phyloP scores from a whole-genome alignment of 2,797 vertebrate species.

The Rousettus madagascariensis region DNA sequence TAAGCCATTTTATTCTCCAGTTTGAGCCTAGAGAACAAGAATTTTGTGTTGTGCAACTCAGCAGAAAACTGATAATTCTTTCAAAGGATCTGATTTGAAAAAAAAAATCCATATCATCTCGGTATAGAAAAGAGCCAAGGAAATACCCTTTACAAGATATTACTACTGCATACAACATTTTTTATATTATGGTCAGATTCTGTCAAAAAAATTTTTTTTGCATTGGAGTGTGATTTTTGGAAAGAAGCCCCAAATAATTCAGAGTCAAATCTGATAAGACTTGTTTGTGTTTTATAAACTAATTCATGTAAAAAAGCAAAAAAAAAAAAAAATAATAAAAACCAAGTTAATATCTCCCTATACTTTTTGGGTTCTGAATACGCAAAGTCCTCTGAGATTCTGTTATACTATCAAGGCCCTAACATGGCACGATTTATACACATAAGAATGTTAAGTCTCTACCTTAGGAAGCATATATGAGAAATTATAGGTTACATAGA shows the following conservation, averaged over 20 bases:
- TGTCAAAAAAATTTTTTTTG: not conserved
- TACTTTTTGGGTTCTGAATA: slow-evolving; percentile 15
- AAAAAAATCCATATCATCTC: not conserved
- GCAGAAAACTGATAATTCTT: not conserved
- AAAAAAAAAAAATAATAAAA: not conserved
- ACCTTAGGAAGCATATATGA: not conserved
- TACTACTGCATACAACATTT: not conserved
- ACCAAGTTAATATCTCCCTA: not conserved
- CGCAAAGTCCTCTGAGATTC: not conserved
- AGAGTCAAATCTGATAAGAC: not conserved
- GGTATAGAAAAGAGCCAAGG: not conserved
- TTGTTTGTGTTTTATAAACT: not conserved
- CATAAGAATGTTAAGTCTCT: not conserved
- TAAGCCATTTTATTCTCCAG: not conserved
- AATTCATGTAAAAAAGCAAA: not conserved
- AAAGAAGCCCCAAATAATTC: not conserved
- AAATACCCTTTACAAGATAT: not conserved
- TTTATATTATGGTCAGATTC: not conserved
- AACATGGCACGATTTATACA: not conserved
- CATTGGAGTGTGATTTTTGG: not conserved
- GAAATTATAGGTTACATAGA: not conserved
- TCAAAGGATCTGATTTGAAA: not conserved
- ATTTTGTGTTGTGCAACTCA: not conserved
- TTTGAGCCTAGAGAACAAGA: not conserved
- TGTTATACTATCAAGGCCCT: not conserved